Evolutionary conservation across 2,797 vertebrate species (phyloP).

Genomic region (Megalops cyprinoides): DNA sequence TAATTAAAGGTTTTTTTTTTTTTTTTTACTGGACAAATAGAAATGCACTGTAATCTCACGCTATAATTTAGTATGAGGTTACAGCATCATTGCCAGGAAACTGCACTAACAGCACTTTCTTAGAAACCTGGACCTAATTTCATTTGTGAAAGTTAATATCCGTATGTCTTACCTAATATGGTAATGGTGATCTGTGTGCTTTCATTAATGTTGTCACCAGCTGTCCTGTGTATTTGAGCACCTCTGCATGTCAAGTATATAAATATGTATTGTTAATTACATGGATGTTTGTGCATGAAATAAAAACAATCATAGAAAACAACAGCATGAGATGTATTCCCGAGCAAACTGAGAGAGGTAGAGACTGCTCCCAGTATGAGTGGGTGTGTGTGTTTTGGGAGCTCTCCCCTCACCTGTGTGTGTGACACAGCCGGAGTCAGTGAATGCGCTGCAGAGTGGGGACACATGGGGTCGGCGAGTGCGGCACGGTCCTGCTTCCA

Average conservation of each 20-base stretch:
- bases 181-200: neutral
- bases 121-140: no score
- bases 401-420: neutral
- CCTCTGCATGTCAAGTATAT: neutral
- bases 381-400: neutral
- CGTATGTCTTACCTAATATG: neutral
- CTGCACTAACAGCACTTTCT: no score
- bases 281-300: no score
- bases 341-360: neutral
- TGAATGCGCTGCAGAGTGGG: neutral
- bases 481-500: conserved; percentile 1
- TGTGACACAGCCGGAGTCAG: neutral
- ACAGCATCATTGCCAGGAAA: no score
- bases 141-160: neutral
- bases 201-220: neutral
- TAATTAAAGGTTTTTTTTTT: no score
- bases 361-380: neutral
- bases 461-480: neutral
- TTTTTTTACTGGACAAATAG: no score
- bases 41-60: no score
- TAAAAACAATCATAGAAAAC: neutral
- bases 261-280: no score
- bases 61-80: no score
- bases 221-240: neutral
- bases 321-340: neutral